Evolutionary conservation across 2,797 vertebrate genomes (phyloP), one percentile per base, ranked within the genome.

Genomic region (Galagoides demidoff): DNA sequence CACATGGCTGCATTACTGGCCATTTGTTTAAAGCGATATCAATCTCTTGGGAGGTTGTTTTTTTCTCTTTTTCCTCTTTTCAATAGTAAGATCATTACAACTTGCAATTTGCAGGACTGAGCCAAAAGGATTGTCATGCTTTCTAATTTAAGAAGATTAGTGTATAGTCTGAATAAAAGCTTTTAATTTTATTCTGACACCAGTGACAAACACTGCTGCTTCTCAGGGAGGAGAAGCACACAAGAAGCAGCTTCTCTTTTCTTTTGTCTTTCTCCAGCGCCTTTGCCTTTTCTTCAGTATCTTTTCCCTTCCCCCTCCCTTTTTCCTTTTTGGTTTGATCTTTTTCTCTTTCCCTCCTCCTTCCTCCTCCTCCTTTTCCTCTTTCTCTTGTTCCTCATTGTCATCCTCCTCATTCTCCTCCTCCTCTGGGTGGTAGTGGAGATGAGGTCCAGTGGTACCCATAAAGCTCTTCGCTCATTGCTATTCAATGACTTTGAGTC

Each of bases 71-170:
- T 29, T 25, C 37, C 63, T 52, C 63, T 96, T 96, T 89, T 94
- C 22, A 97, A 85, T 84, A 90, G 64, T 74, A 93, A 97, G 92
- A 95, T 95, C 97, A 96, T 95, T 94, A 82, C 81, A 77, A 85
- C 68, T 20, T 95, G 95, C 79, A 63, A 96, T 92, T 83, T 95
- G 9, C 82, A 97, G 85, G 85, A 45, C 77, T 37, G 84, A 97
- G 79, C 86, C 90, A 96, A 93, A 94, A 96, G 78, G 34, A 71
- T 70, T 94, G 71, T 64, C 70, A 92, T n/a, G 66, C 61, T 81
- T 97, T 97, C 95, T 96, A 94, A 97, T 88, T 98, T 93, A 68
- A 90, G 95, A 94, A 63, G 66, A 45, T 95, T 77, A 94, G 74
- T 91, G 31, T 79, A 39, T 4, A 13, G n/a, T 92, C 43, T 95